Base-by-base conservation (phyloP, 1,140 invertebrate species). In the Druon quercuslanigerum region DNA sequence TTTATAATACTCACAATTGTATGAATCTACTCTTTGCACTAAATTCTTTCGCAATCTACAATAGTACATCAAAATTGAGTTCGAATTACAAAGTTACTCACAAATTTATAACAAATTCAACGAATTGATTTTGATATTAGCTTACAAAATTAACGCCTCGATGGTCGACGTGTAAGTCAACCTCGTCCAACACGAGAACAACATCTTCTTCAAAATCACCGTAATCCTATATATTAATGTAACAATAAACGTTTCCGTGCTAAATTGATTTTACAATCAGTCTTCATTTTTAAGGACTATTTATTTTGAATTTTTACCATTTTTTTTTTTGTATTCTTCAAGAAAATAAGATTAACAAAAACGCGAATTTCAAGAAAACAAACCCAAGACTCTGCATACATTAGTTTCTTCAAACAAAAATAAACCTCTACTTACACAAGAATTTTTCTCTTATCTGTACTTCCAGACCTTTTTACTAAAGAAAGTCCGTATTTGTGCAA, bases 161-260 rank as follows among this genome's bases (percentile, higher is more conserved):
- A 78, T 90, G 84, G 80, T 91, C 90, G 85, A 90, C 84, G 83
- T 86, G 83, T 84, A 91, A 86, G 82, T 91, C 87, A 83, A 91
- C 87, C 83, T 91, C 87, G 84, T 91, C 86, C 88, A 89, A 81
- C 84, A 86, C 83, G 74, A 91, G 86, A 87, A 88, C 83, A 76
- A 85, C 85, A 74, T 90, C 88, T 76, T 92, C 90, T 84, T 91
- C 89, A 82, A 86, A 87, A 86, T 91, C 89, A 87, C 90, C 88
- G 82, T 81, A 83, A 82, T 90, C 90, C 87, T 90, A 87, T 1
- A 20, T 66, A 66, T 66, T 33, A 66, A 66, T 66, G 40, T 40
- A 66, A 40, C 33, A 60, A 20, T 66, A 3, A 66, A 66, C 60
- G 33, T 40, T 66, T 33, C 5, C 14, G 7, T 66, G 0, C 6